These are phyloP conservation scores for Parauchenoglanis punctatus DNA, from an alignment of 2,797 vertebrate genomes.

Conservation along the genomic window DNA sequence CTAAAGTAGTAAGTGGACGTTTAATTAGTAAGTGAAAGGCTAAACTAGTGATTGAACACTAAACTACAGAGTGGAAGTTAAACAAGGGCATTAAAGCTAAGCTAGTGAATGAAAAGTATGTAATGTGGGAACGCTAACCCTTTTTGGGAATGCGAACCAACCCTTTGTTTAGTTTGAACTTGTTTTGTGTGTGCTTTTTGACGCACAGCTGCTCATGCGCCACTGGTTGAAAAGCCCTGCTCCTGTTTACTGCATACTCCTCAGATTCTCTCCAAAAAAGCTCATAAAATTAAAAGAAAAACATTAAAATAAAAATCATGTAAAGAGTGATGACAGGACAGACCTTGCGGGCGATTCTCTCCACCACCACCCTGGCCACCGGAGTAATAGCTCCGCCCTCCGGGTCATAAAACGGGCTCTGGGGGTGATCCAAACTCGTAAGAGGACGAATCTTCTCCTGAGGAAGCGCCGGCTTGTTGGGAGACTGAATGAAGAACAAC, in stretches of 20 bases:
- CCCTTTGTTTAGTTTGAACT: neutral
- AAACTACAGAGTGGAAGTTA: neutral
- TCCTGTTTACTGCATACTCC: neutral
- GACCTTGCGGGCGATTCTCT: conserved; percentile 97
- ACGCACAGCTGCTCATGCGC: neutral
- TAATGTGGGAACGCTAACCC: neutral
- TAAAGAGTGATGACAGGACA: conserved; percentile 25
- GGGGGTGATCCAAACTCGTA: conserved; percentile 95
- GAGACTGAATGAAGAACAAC: conserved; percentile 75
- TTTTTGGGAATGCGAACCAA: neutral
- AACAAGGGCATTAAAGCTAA: neutral
- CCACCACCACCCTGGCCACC: conserved; percentile 90
- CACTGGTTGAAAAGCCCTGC: neutral
- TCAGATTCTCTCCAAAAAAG: neutral
- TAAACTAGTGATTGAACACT: neutral
- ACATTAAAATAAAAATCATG: neutral
- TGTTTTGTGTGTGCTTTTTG: neutral
- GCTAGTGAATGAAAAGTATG: neutral
- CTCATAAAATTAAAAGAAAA: neutral
- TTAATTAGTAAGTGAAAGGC: neutral
- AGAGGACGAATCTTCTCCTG: conserved; percentile 97
- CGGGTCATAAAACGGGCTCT: conserved; percentile 96
- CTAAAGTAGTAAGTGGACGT: too few relatives aligned
- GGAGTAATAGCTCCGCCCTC: conserved; percentile 95
- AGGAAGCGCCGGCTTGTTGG: conserved; percentile 86